phyloP scores from a whole-genome alignment of 2,113 vertebrate species.

The Callaeas wilsoni region DNA sequence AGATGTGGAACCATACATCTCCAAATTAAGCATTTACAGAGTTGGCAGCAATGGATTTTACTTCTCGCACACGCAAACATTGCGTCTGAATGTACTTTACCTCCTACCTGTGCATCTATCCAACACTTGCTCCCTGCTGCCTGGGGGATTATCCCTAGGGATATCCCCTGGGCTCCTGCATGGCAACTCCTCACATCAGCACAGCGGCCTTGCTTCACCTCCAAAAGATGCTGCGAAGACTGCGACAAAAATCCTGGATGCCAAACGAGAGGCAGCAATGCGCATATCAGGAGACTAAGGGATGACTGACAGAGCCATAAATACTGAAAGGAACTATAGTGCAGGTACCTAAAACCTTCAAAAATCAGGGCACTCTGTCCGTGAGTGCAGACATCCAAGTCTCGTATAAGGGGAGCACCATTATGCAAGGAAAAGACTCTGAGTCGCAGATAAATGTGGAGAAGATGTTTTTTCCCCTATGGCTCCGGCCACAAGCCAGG shows the following conservation, averaged over 20 bases:
- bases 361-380: fast-evolving
- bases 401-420: fast-evolving
- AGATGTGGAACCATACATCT: constrained; percentile 37
- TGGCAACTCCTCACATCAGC: neutral
- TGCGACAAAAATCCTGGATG: neutral
- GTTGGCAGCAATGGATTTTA: constrained; percentile 33
- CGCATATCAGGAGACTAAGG: fast-evolving
- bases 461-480: neutral
- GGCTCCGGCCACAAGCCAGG: neutral
- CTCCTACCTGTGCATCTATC: neutral
- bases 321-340: fast-evolving
- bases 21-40: constrained; percentile 64
- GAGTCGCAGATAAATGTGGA: neutral
- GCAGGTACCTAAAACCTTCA: neutral
- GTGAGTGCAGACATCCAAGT: neutral
- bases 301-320: neutral
- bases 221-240: neutral
- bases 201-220: neutral
- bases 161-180: neutral
- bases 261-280: fast-evolving
- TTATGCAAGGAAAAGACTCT: neutral
- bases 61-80: neutral
- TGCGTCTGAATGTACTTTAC: neutral
- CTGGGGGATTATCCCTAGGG: neutral
- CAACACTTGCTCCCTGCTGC: neutral